These are phyloP conservation scores for Mandrillus leucophaeus DNA, from an alignment of 2,113 vertebrate species.

Conservation along the genomic window DNA sequence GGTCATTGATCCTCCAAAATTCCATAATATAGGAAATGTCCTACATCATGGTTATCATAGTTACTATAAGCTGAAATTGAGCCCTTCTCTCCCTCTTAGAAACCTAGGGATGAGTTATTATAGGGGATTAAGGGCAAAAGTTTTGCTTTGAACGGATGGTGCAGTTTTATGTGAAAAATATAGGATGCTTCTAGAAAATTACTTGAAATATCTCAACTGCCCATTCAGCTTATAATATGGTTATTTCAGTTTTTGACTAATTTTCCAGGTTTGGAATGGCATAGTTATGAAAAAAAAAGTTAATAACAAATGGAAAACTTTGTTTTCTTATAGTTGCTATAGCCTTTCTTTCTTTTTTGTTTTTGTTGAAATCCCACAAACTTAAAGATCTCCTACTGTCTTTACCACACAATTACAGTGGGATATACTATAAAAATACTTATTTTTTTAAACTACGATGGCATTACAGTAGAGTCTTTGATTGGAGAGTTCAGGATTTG, in stretches of 20 bases:
- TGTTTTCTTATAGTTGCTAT: constrained; percentile 53
- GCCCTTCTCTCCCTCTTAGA: constrained; percentile 31
- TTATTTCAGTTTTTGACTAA: constrained; percentile 69
- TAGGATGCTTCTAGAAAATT: constrained; percentile 49
- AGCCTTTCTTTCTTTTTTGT: constrained; percentile 28
- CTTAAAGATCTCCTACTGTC: not conserved
- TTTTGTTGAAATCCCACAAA: constrained; percentile 12
- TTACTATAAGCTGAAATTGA: constrained; percentile 84
- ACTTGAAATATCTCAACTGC: constrained; percentile 73
- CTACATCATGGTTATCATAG: constrained; percentile 79
- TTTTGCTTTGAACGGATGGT: constrained; percentile 59
- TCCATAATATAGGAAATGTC: constrained; percentile 56
- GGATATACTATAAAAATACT: constrained; percentile 64
- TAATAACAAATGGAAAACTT: constrained; percentile 51
- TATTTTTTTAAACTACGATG: constrained; percentile 53
- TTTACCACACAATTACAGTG: constrained; percentile 51
- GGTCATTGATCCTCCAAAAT: constrained; percentile 31
- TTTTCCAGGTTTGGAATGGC: constrained; percentile 64
- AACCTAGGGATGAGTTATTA: constrained; percentile 51
- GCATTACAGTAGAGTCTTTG: constrained; percentile 54
- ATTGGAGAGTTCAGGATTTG: constrained; percentile 68
- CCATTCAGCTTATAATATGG: constrained; percentile 83
- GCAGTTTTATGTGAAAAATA: constrained; percentile 31
- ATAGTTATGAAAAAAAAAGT: constrained; percentile 41
- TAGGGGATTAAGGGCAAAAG: constrained; percentile 49